Base-by-base conservation (phyloP, 2,888 invertebrate genomes). In the Zeuzera pyrina region DNA sequence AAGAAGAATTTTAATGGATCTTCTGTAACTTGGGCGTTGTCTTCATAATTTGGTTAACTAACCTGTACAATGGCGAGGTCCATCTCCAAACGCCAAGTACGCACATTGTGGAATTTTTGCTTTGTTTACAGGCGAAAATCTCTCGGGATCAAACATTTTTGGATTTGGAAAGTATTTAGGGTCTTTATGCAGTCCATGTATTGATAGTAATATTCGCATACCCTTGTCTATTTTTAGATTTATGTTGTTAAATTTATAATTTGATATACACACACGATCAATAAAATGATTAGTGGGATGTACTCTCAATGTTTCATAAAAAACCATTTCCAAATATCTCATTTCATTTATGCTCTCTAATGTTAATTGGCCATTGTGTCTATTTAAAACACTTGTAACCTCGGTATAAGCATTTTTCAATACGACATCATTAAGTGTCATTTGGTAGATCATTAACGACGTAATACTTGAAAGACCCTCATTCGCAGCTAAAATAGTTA, bases 231-330 rank as follows among this genome's bases (percentile, higher is more conserved):
- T 16, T 2, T 16, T 15, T 15, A 37, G 5, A 16, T 34, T 26
- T 3, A 14, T 31, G 1, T 31, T 24, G 3, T 15, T 16, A n/a
- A 33, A 15, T 2, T 29, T 25, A n/a, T 31, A 31, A 24, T 34
- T 28, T 2, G 23, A 22, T 23, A 45, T 51, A 35, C 67, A 66
- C 1, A 46, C 33, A 11, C 59, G 42, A 8, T 52, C 57, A 1
- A 62, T 44, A 12, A 53, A 35, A 2, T 54, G 46, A 3, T 59
- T 51, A 1, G 66, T 60, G 2, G 74, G 66, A 45, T 59, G 70
- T 34, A 62, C 56, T 13, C 78, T 45, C 15, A 76, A 41, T 2
- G 65, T 62, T 47, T 78, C 79, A 13, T 43, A 36, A 1, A 54
- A 33, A 8, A 51, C 54, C 46, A 49, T 49, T 26, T 56, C 53